Base-by-base conservation (phyloP, 2,888 invertebrate genomes). In the Caenorhabditis doughertyi region DNA sequence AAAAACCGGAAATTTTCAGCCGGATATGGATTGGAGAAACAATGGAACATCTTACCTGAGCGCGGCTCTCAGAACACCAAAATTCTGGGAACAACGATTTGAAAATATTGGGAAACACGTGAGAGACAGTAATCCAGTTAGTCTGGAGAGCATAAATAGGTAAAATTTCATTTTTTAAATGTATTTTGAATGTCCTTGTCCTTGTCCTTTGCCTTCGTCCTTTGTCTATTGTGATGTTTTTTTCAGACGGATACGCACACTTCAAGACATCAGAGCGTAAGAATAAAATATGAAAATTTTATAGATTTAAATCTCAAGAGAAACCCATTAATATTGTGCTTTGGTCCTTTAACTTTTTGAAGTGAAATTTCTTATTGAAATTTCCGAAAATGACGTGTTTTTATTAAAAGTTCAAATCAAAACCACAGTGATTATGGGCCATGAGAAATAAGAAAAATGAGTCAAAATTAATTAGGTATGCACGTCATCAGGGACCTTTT, bases 61-160 rank as follows among this genome's bases (percentile, higher is more conserved):
- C 39, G 90, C 92, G 0, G 91, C 92, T 11, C 81, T 92, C 35
- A 80, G 92, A 21, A 92, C 92, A 9, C 90, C 92, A 25, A 89
- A 90, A 42, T 92, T 91, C 77, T 92, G 91, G 90, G 90, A 90
- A 62, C 91, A 92, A 53, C 83, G 91, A 42, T 91, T 91, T 71
- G 86, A 88, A 53, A 87, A 84, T 58, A 87, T 91, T 60, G 91
- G 91, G 29, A 87, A 85, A 47, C 87, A 89, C 71, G 89, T 91
- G 13, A 83, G 91, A 58, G 91, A 91, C 53, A 89, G 90, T 39
- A 90, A 91, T 76, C 91, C 91, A 3, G 86, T 91, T 64, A 90
- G 89, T 71, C 76, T 89, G 84, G 90, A 89, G 21, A 89, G 89
- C 71, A 87, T 91, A 42, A 89, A 88, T 73, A 88, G 91, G 91